A percentile compares a stretch with the other conserved stretches of the same genome.
Conservation (phyloP, 2,888 invertebrate species). For the Tenthredo distinguenda region DNA sequence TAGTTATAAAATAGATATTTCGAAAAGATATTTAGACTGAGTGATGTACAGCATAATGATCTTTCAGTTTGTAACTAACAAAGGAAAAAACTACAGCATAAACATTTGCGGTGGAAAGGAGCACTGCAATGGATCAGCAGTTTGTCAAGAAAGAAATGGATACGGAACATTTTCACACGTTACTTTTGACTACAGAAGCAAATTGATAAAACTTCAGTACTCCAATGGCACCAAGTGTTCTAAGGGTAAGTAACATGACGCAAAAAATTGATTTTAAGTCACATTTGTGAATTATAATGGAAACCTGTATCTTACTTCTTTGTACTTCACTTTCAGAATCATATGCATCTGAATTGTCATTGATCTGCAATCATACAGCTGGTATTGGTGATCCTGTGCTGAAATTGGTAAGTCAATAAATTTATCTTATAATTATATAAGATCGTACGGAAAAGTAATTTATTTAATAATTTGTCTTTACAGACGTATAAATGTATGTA, state of each 20-base stretch:
- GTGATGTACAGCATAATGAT: neutral
- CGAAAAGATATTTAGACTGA: neutral
- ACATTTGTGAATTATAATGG: slow-evolving; percentile 48
- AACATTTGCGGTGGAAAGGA: slow-evolving; percentile 65
- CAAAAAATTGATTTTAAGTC: slow-evolving; percentile 40
- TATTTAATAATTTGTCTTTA: neutral
- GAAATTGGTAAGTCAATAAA: slow-evolving; percentile 64
- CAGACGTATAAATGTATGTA: neutral
- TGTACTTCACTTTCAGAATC: slow-evolving; percentile 61
- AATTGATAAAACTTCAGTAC: slow-evolving; percentile 66
- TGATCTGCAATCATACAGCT: slow-evolving; percentile 64
- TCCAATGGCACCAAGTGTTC: slow-evolving; percentile 65
- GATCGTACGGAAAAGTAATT: neutral
- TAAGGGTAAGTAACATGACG: slow-evolving; percentile 61
- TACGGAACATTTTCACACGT: slow-evolving; percentile 68
- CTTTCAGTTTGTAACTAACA: slow-evolving; percentile 61
- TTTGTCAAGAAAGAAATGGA: slow-evolving; percentile 64
- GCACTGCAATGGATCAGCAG: slow-evolving; percentile 66
- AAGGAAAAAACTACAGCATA: slow-evolving; percentile 65
- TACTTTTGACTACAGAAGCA: slow-evolving; percentile 65
- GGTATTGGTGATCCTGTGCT: slow-evolving; percentile 66
- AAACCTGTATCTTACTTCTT: slow-evolving; percentile 18
- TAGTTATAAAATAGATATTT: neutral
- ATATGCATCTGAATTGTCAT: slow-evolving; percentile 64
- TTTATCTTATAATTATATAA: neutral